Conservation (phyloP, 2,113 vertebrate genomes). For the Corythornis madagascariensis region DNA sequence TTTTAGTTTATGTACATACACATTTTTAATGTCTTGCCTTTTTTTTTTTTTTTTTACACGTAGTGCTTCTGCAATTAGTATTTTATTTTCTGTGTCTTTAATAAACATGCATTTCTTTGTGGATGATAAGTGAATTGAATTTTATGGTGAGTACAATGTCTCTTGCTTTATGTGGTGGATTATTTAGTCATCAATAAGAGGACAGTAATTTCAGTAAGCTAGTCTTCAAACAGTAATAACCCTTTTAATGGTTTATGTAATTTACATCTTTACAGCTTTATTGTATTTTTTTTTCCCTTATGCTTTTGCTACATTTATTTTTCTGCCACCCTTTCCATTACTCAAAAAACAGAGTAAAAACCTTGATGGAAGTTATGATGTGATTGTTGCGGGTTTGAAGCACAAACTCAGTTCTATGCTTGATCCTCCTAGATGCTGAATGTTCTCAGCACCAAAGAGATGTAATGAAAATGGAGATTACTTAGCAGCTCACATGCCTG, state of each 20-base stretch:
- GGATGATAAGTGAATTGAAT: constrained; percentile 7
- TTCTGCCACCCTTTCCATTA: background rate
- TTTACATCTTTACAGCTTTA: background rate
- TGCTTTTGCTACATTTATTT: background rate
- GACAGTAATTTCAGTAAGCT: constrained; percentile 65
- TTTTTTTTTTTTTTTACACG: background rate
- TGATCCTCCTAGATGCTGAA: background rate
- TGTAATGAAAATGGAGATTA: constrained; percentile 27
- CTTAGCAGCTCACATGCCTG: constrained; percentile 16
- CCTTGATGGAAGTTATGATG: background rate
- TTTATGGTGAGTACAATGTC: constrained; percentile 41
- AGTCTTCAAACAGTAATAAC: constrained; percentile 59
- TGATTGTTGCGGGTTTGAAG: background rate
- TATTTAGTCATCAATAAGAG: constrained; percentile 69
- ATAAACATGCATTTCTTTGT: constrained; percentile 46
- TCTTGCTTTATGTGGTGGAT: constrained; percentile 55
- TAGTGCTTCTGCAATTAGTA: constrained; percentile 54
- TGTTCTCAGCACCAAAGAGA: background rate
- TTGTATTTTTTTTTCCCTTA: background rate
- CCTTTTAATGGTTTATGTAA: constrained; percentile 34
- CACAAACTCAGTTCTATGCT: background rate
- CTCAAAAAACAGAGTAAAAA: background rate
- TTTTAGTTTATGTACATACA: constrained; percentile 44
- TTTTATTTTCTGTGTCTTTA: constrained; percentile 37
- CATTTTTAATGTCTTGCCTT: constrained; percentile 13